phyloP scores from a whole-genome alignment of 2,797 vertebrate species.

The Odontamblyopus lacepedii region DNA sequence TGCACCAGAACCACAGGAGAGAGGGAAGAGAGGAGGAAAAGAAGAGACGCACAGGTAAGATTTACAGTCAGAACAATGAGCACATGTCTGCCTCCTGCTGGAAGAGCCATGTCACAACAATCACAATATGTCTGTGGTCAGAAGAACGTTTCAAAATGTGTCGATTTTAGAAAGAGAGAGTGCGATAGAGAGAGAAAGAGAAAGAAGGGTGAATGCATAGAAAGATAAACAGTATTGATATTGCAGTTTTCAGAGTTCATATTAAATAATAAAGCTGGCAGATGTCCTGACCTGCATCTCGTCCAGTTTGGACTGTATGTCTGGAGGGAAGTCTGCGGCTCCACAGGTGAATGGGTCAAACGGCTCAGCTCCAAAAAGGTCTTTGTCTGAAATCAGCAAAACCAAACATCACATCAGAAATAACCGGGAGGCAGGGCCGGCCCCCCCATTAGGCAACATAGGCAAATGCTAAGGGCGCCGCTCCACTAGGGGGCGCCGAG shows the following conservation, averaged over 20 bases:
- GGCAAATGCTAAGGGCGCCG: no score
- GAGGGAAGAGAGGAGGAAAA: constrained; percentile 71
- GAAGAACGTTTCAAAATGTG: no score
- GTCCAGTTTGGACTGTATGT: constrained; percentile 96
- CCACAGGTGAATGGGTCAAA: constrained; percentile 99
- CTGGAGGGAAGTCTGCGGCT: constrained; percentile 93
- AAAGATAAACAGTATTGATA: no score
- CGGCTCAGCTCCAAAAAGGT: constrained; percentile 95
- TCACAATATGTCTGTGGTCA: no score
- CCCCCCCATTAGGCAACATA: no score
- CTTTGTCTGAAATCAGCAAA: constrained; percentile 81
- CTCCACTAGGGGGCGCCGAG: no score
- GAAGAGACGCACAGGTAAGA: constrained; percentile 17
- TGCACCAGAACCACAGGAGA: constrained; percentile 70
- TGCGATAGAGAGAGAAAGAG: no score
- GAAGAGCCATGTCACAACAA: constrained; percentile 1
- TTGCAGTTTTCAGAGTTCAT: no score
- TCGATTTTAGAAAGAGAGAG: no score
- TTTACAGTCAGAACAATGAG: background rate
- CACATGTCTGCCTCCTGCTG: constrained; percentile 50
- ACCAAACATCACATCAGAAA: background rate
- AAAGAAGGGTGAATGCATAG: no score
- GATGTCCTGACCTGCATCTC: constrained; percentile 93
- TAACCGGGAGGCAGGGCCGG: no score
- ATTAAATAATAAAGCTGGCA: no score